Conservation (phyloP, 2,888 invertebrate species). For the Acleris laterana region DNA sequence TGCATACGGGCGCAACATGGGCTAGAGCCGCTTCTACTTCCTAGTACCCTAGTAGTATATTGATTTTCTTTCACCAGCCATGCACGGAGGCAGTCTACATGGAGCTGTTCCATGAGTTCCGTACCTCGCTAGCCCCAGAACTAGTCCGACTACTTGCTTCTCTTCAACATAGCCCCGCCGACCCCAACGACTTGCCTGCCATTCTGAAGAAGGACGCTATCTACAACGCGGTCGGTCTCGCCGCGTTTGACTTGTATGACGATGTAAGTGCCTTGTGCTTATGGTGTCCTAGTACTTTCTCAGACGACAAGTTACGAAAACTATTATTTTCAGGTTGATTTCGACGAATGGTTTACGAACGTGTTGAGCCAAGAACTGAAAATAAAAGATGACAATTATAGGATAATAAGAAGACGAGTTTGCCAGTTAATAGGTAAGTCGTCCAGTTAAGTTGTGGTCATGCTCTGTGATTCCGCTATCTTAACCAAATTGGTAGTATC, state of each 20-base stretch:
- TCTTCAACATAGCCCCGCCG: slow-evolving; percentile 87
- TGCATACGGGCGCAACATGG: too few relatives aligned
- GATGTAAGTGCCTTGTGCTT: slow-evolving; percentile 82
- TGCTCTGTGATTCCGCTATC: too few relatives aligned
- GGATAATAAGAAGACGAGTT: slow-evolving; percentile 92
- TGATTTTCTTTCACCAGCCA: slow-evolving; percentile 82
- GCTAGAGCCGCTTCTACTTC: too few relatives aligned
- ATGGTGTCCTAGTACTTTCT: slow-evolving; percentile 1
- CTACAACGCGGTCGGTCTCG: slow-evolving; percentile 95
- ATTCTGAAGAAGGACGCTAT: slow-evolving; percentile 96
- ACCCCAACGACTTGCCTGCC: slow-evolving; percentile 89
- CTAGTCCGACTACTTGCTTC: slow-evolving; percentile 88
- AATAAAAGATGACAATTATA: slow-evolving; percentile 91
- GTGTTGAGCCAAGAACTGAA: slow-evolving; percentile 92
- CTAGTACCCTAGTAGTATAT: too few relatives aligned
- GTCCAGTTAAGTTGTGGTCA: too few relatives aligned
- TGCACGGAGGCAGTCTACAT: slow-evolving; percentile 94
- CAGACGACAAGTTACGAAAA: background rate
- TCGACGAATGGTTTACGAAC: slow-evolving; percentile 95
- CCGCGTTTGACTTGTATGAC: slow-evolving; percentile 95
- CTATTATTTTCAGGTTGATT: slow-evolving; percentile 87
- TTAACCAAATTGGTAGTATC: too few relatives aligned
- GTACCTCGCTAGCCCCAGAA: slow-evolving; percentile 88
- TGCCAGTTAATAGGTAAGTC: slow-evolving; percentile 90
- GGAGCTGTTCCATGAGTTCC: slow-evolving; percentile 92